Conservation (phyloP, 2,113 vertebrate species). For the Xenus cinereus region DNA sequence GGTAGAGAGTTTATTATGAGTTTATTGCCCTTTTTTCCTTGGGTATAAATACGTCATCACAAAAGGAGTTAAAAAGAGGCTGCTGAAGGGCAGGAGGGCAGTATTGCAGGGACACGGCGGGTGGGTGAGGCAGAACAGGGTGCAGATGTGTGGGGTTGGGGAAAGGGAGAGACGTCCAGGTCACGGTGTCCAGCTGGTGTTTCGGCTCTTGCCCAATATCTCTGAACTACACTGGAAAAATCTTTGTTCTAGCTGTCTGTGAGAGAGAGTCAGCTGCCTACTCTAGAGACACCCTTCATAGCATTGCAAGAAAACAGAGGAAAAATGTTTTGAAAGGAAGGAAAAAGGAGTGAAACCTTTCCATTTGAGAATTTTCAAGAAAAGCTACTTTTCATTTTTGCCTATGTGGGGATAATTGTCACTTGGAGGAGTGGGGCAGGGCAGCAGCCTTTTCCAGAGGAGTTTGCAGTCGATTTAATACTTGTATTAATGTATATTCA, state of each 20-base stretch:
- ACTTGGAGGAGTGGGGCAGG: neutral
- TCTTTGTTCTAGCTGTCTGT: neutral
- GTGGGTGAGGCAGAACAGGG: neutral
- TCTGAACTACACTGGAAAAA: neutral
- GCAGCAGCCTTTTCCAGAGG: neutral
- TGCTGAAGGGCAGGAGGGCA: neutral
- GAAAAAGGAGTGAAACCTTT: neutral
- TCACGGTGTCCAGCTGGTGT: no score
- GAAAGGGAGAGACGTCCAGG: neutral
- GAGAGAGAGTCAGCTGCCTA: neutral
- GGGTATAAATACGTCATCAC: neutral
- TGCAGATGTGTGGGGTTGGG: accelerated
- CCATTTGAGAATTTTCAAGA: neutral
- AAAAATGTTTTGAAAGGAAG: neutral
- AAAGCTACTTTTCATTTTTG: neutral
- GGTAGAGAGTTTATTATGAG: neutral
- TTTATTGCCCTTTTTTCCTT: neutral
- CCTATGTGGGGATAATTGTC: neutral
- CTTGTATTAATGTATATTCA: neutral
- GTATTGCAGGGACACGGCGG: neutral
- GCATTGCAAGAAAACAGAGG: neutral
- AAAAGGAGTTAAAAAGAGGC: neutral
- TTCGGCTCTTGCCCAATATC: neutral
- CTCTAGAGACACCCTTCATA: neutral
- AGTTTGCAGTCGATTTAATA: neutral